Base-by-base conservation (phyloP, 2,113 vertebrate species). In the Okapia johnstoni region DNA sequence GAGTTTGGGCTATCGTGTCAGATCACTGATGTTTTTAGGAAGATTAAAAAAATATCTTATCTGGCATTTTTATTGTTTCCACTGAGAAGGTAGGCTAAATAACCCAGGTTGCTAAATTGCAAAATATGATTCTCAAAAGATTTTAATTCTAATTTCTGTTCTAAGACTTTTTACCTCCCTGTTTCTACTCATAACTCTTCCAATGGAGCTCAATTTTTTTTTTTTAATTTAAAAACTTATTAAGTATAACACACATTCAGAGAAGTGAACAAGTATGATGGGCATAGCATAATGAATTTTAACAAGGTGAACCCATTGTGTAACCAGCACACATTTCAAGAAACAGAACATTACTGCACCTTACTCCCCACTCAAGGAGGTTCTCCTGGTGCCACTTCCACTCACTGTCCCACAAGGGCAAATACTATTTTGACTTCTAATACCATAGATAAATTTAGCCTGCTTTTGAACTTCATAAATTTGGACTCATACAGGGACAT, bases 131-230 rank as follows among this genome's bases (percentile, higher is more conserved):
- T 95, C 36, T 93, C 30, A 85, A 46, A 88, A 89, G 25, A 66
- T 70, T 79, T 96, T 46, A 57, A 92, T 81, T 95, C 81, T 43
- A 95, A 95, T 83, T 90, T 85, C 79, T 81, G 17, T 93, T 73
- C 33, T 60, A 58, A 92, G 81, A 5, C 26, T 76, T 95, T 91
- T 79, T 90, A 84, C 17, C 9, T 93, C 23, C 23, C 10, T 94
- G 33, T 83, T 92, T 92, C 26, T 16, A 95, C 33, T 88, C 66
- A 83, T 40, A 14, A 88, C 10, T 21, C 43, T 95, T 85, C 36
- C 15, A 93, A 15, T 33, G 33, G 46, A 87, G 9, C 55, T 7
- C n/a, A 52, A 81, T 81, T 48, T 6, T 80, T 40, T 81, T 12
- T 54, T 79, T 79, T 79, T 33, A 11, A 52, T 52, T n/a, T 81